Conservation (phyloP, 2,888 invertebrate species). For the Antheraea yamamai region DNA sequence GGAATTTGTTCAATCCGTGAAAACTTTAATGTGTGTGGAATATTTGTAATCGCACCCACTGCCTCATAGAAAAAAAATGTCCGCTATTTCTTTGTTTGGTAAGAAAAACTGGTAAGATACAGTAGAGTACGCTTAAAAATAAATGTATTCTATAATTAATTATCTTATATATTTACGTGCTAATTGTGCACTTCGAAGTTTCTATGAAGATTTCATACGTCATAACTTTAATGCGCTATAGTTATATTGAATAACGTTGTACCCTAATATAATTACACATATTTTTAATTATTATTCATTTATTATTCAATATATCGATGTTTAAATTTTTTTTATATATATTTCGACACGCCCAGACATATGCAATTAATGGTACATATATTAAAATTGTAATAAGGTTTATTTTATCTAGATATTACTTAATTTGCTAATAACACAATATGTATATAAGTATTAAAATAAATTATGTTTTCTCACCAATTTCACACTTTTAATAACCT, state of each 20-base stretch:
- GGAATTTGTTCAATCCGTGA: slow-evolving; percentile 13
- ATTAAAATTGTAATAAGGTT: slow-evolving; percentile 1
- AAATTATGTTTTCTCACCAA: slow-evolving; percentile 70
- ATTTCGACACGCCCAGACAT: slow-evolving; percentile 43
- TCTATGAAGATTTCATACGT: neutral
- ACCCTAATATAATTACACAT: slow-evolving; percentile 43
- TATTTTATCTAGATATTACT: slow-evolving; percentile 49
- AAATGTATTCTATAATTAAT: neutral
- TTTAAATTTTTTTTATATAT: slow-evolving; percentile 59
- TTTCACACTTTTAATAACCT: slow-evolving; percentile 14
- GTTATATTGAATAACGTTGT: slow-evolving; percentile 39
- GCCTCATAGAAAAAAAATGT: neutral
- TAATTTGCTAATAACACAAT: slow-evolving; percentile 60
- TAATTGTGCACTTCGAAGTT: neutral
- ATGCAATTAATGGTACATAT: slow-evolving; percentile 11
- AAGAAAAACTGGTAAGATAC: neutral
- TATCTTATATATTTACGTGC: neutral
- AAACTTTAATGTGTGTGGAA: neutral
- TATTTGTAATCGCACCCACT: neutral
- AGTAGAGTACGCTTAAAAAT: slow-evolving; percentile 4
- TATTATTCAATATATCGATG: slow-evolving; percentile 20
- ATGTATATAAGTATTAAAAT: slow-evolving; percentile 72
- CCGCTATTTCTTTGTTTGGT: neutral
- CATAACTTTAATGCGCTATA: slow-evolving; percentile 11
- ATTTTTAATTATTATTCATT: slow-evolving; percentile 11